phyloP scores from a whole-genome alignment of 1,140 invertebrate genomes.

The Plutomurus gul region DNA sequence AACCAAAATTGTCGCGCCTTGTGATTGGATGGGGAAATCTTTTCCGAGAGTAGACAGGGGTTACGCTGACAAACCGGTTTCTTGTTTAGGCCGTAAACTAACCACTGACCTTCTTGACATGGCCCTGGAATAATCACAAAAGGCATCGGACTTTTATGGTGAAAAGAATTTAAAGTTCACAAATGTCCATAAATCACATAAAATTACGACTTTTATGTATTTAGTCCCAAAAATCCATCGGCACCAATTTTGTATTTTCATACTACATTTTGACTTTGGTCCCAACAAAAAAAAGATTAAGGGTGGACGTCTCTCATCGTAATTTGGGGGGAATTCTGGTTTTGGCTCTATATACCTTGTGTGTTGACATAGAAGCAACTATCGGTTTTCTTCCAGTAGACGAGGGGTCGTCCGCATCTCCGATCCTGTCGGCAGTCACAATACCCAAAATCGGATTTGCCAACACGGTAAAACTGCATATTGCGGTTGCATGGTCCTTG shows the following conservation, averaged over 20 bases:
- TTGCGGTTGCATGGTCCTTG: constrained; percentile 29
- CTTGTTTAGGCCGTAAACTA: constrained; percentile 34
- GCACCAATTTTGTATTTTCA: too few species aligned
- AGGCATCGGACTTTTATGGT: not conserved
- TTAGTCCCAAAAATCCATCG: too few species aligned
- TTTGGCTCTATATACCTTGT: not conserved
- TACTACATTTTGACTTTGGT: not conserved
- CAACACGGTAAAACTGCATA: constrained; percentile 37
- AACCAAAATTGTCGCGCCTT: constrained; percentile 31
- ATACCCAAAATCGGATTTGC: constrained; percentile 36
- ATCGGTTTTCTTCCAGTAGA: constrained; percentile 37
- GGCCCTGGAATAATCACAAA: constrained; percentile 23
- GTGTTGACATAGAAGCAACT: constrained; percentile 33
- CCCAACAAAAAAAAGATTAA: not conserved
- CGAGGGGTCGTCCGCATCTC: constrained; percentile 35
- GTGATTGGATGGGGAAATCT: not conserved
- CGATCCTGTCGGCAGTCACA: constrained; percentile 37
- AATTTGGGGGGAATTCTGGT: not conserved
- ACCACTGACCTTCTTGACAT: constrained; percentile 32
- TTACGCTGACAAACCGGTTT: constrained; percentile 19
- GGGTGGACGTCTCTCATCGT: too few species aligned
- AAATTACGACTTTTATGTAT: not conserved
- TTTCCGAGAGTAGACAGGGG: not conserved
- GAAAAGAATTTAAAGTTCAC: too few species aligned
- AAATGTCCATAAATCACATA: too few species aligned